A percentile compares a stretch with the other conserved stretches of the same genome.
Evolutionary conservation across 1,140 invertebrate species (phyloP).

Genomic region (Hylyphantes graminicola): DNA sequence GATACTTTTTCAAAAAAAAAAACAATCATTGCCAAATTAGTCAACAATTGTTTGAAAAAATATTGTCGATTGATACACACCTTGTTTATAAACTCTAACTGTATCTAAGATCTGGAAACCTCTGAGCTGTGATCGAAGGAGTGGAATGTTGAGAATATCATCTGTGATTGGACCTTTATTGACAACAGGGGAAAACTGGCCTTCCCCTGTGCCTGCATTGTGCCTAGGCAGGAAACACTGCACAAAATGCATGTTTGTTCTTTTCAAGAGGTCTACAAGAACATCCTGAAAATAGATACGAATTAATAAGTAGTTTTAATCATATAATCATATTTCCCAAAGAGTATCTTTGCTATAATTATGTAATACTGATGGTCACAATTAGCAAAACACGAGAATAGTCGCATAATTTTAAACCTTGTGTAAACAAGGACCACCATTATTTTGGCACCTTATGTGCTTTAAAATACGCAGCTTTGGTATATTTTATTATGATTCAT

Average conservation of each 20-base stretch:
- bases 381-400: no score
- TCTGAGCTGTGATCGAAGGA: constrained; percentile 87
- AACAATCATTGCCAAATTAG: no score
- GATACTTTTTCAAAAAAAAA: no score
- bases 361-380: no score
- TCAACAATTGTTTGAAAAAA: no score
- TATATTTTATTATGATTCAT: no score
- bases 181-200: constrained; percentile 62
- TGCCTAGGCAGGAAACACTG: constrained; percentile 88
- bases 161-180: constrained; percentile 66
- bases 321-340: no score
- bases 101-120: constrained; percentile 90
- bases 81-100: constrained; percentile 89
- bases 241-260: constrained; percentile 85
- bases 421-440: no score
- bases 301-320: not conserved
- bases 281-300: constrained; percentile 75
- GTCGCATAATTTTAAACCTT: no score
- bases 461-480: no score
- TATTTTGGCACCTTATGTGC: no score
- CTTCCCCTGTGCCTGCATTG: constrained; percentile 75
- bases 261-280: constrained; percentile 85
- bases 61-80: constrained; percentile 62
- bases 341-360: no score
- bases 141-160: constrained; percentile 85